These are phyloP conservation scores for Ctenicera cuprea DNA, from an alignment of 2,888 invertebrate species.

Conservation along the genomic window DNA sequence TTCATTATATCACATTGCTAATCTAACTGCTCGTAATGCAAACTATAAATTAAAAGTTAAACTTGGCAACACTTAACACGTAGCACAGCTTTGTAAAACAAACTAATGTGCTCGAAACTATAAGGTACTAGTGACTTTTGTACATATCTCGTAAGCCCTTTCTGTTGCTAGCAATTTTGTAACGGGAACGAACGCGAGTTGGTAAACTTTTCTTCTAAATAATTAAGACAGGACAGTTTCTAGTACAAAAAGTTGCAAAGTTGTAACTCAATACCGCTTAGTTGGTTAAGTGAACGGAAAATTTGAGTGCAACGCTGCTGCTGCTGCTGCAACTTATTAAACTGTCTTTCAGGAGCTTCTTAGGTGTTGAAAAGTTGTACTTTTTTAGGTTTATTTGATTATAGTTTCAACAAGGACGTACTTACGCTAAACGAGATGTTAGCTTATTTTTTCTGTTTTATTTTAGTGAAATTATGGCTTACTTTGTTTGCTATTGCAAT, in stretches of 20 bases:
- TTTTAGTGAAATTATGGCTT: too few species aligned
- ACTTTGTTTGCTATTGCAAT: too few species aligned
- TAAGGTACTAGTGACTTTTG: neutral
- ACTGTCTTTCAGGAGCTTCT: neutral
- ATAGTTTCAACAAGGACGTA: too few species aligned
- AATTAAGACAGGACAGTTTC: neutral
- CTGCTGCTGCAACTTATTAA: neutral
- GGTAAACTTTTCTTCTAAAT: slow-evolving; percentile 17
- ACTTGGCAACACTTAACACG: slow-evolving; percentile 10
- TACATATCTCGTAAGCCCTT: neutral
- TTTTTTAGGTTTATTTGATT: too few species aligned
- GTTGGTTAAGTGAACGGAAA: slow-evolving; percentile 1
- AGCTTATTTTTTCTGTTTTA: too few species aligned
- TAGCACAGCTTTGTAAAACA: neutral
- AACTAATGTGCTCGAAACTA: neutral
- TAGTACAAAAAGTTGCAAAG: neutral
- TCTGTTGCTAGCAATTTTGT: neutral
- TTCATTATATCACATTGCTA: slow-evolving; percentile 12
- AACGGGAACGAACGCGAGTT: neutral
- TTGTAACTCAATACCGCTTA: slow-evolving; percentile 7
- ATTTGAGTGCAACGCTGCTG: neutral
- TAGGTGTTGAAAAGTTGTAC: neutral
- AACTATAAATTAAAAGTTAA: slow-evolving; percentile 21
- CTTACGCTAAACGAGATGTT: too few species aligned
- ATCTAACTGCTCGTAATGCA: slow-evolving; percentile 15